Base-by-base conservation (phyloP, 2,888 invertebrate species). In the Folsomia candida region DNA sequence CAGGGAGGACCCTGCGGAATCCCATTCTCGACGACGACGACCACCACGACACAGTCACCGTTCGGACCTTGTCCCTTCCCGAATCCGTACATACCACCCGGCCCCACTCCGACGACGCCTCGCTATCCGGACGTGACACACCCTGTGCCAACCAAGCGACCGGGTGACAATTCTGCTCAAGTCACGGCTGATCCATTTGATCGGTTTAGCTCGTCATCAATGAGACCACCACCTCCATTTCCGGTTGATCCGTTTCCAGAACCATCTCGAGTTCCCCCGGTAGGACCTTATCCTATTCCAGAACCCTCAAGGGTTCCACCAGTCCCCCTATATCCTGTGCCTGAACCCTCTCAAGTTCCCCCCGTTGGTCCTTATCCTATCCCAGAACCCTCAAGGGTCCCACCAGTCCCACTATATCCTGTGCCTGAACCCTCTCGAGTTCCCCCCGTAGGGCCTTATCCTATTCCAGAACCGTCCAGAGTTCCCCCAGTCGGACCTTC, bases 21-120 rank as follows among this genome's bases (percentile, higher is more conserved):
- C 26, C 67, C 67, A 24, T 24, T 59, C 4, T 27, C 57, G 11
- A 51, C 66, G 26, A 26, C 66, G 18, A 66, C 66, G 18, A 66
- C 66, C 4, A 67, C 67, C 22, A 58, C 58, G n/a, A n/a, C n/a
- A n/a, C n/a, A n/a, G 24, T 25, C 66, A 6, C 66, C 66, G 4
- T 14, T 29, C 6, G 59, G 58, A n/a, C 20, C 57, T 14, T 37
- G 67, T 18, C 67, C 67, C 4, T 54, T 54, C n/a, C 54, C 54
- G 6, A 6, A 6, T 4, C 37, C 37, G 14, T 14, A 4, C 4
- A 37, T 37, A 9, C 14, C 37, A 4, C 37, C 37, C 4, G 37
- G 37, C 4, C 37, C 37, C 37, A 37, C 4, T 37, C 37, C 37
- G 14, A 37, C 37, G 14, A 37, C 37, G 4, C 14, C 37, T 37